phyloP scores from a whole-genome alignment of 2,797 vertebrate species.

The Catharus ustulatus region DNA sequence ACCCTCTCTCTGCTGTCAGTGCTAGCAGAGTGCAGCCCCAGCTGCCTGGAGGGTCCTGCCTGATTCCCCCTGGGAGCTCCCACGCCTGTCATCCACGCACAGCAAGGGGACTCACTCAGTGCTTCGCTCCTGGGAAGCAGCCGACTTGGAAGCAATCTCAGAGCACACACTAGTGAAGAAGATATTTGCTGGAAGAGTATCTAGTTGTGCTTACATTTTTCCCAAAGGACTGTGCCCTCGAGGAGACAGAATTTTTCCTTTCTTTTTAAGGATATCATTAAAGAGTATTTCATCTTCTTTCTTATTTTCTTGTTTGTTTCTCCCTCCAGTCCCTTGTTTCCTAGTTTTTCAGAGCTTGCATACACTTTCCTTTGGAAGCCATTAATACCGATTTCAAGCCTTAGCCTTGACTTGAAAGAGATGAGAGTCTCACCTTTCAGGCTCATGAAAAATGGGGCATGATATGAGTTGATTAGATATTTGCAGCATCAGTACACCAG shows the following conservation, averaged over 20 bases:
- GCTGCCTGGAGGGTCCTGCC: background rate
- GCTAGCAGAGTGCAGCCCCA: accelerated
- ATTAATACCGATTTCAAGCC: background rate
- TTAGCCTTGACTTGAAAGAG: background rate
- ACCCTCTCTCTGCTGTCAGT: accelerated
- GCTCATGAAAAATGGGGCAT: background rate
- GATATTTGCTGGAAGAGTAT: background rate
- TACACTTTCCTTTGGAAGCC: background rate
- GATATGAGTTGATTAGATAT: background rate
- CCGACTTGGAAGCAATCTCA: slow-evolving; percentile 1
- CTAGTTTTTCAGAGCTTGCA: background rate
- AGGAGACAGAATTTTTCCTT: background rate
- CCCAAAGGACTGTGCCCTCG: background rate
- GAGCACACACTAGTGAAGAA: background rate
- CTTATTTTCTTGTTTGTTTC: background rate
- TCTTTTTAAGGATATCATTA: background rate
- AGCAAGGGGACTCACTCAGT: background rate
- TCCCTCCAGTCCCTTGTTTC: background rate
- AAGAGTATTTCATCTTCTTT: slow-evolving; percentile 2
- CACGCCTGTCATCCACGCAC: accelerated
- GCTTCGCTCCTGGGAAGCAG: background rate
- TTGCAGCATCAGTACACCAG: background rate
- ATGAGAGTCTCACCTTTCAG: background rate
- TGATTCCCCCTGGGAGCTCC: background rate
- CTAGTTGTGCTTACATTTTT: background rate